Evolutionary conservation across 2,113 vertebrate species (phyloP).

Genomic region (Gymnobelideus leadbeateri): DNA sequence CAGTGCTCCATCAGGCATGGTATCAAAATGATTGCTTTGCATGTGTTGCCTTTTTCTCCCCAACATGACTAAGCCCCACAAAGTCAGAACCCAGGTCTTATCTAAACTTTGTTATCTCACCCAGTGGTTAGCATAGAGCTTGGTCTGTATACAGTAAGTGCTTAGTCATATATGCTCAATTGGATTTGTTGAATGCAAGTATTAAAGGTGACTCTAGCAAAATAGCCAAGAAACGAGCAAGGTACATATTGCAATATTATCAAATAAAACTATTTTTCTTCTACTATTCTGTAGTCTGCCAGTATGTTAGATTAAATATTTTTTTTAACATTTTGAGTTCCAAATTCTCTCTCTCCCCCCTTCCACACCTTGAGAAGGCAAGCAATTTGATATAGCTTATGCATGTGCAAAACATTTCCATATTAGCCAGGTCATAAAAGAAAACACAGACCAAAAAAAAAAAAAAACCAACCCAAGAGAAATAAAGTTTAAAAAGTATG

Average conservation of each 20-base stretch:
- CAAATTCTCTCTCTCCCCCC: neutral
- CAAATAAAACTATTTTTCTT: slow-evolving; percentile 58
- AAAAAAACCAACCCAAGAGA: neutral
- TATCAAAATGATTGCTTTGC: neutral
- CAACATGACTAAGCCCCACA: neutral
- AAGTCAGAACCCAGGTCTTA: neutral
- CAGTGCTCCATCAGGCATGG: neutral
- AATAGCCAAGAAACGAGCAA: slow-evolving; percentile 29
- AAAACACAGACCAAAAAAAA: neutral
- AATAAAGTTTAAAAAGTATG: neutral
- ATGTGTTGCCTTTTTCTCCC: neutral
- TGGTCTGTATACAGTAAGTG: neutral
- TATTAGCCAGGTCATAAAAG: neutral
- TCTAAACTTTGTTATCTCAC: neutral
- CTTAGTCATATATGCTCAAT: neutral
- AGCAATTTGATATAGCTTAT: neutral
- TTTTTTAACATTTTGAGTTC: neutral
- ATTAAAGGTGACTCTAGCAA: slow-evolving; percentile 24
- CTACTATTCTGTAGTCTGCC: slow-evolving; percentile 33
- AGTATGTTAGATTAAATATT: neutral
- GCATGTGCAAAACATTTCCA: neutral
- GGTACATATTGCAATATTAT: slow-evolving; percentile 36
- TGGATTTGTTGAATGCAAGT: neutral
- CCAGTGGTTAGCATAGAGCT: neutral
- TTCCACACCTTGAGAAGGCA: neutral